Evolutionary conservation across 1,140 invertebrate genomes (phyloP).

Genomic region (Calephelis nemesis): DNA sequence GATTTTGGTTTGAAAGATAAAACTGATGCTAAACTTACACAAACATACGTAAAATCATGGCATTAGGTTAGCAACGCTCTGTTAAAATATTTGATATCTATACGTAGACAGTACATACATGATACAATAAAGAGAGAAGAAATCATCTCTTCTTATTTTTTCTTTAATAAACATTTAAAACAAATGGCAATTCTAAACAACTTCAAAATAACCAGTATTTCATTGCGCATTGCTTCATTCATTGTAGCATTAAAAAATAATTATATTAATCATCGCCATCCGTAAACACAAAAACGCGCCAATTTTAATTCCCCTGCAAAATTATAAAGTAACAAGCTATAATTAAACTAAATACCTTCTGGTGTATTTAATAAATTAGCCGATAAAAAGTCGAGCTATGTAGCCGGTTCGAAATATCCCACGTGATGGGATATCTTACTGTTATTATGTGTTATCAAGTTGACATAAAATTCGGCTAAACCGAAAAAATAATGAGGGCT

Average conservation of each 20-base stretch:
- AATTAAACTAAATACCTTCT: slow-evolving; percentile 13
- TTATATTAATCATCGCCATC: slow-evolving; percentile 3
- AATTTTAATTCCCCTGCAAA: slow-evolving; percentile 3
- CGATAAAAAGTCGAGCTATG: slow-evolving; percentile 27
- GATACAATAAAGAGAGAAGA: too few relatives aligned
- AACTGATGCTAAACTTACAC: too few relatives aligned
- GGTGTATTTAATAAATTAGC: slow-evolving; percentile 9
- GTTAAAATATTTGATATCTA: too few relatives aligned
- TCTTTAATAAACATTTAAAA: too few relatives aligned
- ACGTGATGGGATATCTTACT: slow-evolving; percentile 40
- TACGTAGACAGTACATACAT: too few relatives aligned
- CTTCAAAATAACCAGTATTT: too few relatives aligned
- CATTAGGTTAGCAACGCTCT: too few relatives aligned
- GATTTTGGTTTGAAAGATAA: too few relatives aligned
- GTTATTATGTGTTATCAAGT: slow-evolving; percentile 61
- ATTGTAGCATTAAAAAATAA: not conserved
- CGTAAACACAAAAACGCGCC: slow-evolving; percentile 23
- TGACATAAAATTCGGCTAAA: slow-evolving; percentile 38
- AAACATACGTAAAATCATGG: too few relatives aligned
- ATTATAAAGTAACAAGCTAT: slow-evolving; percentile 13
- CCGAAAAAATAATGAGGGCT: slow-evolving; percentile 57
- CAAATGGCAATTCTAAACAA: too few relatives aligned
- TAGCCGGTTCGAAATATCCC: slow-evolving; percentile 35
- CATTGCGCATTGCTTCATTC: too few relatives aligned
- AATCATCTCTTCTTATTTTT: too few relatives aligned